Percentiles rank a stretch among this genome's conserved stretches.
Conservation (phyloP, 2,113 vertebrate species). For the Corythornis cristatus region DNA sequence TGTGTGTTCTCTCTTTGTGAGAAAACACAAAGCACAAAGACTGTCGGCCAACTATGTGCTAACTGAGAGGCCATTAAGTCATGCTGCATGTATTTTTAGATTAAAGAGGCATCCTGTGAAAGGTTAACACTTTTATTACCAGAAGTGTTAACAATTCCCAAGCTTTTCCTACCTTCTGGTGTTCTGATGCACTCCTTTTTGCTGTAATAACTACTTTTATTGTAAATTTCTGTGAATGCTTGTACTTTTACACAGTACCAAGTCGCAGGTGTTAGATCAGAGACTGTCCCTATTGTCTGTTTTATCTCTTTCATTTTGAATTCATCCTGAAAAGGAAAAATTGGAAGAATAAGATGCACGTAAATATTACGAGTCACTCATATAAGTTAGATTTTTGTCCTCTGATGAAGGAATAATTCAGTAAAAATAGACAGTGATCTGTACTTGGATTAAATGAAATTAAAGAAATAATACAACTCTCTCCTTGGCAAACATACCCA, state of each 20-base stretch:
- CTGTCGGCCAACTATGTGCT: not conserved
- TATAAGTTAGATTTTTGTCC: not conserved
- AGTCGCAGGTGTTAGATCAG: not conserved
- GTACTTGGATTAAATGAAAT: not conserved
- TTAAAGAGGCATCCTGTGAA: fast-evolving
- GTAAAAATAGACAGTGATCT: not conserved
- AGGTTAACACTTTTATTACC: not conserved
- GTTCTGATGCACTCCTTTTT: conserved; percentile 51
- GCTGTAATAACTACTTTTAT: conserved; percentile 57
- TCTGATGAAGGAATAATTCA: not conserved
- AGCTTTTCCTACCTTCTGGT: conserved; percentile 31
- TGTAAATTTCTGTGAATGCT: not conserved
- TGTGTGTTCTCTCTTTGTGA: too few species aligned
- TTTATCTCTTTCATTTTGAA: not conserved
- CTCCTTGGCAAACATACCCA: not conserved
- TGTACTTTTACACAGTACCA: conserved; percentile 69
- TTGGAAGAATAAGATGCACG: not conserved
- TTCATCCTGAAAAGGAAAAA: conserved; percentile 28
- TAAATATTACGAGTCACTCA: not conserved
- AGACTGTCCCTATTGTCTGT: not conserved
- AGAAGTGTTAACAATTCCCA: not conserved
- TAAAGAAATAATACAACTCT: not conserved
- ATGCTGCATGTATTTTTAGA: not conserved
- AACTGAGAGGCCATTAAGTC: not conserved
- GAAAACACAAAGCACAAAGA: not conserved